Conservation (phyloP, 2,888 invertebrate genomes). For the Terebella lapidaria region DNA sequence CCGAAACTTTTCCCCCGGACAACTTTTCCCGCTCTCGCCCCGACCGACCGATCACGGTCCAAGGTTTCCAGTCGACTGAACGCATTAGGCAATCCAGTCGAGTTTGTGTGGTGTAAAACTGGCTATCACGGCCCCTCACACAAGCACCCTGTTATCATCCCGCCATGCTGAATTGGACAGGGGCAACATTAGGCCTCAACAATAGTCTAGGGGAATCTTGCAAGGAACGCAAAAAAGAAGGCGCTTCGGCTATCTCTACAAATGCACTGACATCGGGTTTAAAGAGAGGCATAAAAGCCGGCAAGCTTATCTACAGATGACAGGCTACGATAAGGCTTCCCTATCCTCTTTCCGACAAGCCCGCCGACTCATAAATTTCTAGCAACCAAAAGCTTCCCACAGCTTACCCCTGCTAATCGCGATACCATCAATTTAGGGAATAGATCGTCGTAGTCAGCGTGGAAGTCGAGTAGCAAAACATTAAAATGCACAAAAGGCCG, state of each 20-base stretch:
- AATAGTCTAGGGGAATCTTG: not conserved
- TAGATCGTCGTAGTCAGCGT: no score
- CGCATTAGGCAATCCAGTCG: no score
- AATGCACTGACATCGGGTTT: not conserved
- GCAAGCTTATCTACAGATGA: not conserved
- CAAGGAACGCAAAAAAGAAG: not conserved
- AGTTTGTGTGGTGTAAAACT: no score
- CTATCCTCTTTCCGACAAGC: not conserved
- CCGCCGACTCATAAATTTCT: not conserved
- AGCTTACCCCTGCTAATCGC: no score
- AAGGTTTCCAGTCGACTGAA: no score
- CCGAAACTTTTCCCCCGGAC: no score
- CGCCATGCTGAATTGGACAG: not conserved
- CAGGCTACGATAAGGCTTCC: not conserved
- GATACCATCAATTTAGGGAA: no score
- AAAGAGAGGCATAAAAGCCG: not conserved
- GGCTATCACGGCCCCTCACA: not conserved
- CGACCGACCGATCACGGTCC: no score
- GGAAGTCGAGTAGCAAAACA: no score
- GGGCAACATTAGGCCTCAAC: not conserved
- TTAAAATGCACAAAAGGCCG: no score
- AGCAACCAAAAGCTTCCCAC: no score
- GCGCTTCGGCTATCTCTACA: not conserved
- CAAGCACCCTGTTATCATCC: not conserved
- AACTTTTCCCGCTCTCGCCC: no score